phyloP scores from a whole-genome alignment of 1,140 invertebrate species.

The Drosophila grimshawi region DNA sequence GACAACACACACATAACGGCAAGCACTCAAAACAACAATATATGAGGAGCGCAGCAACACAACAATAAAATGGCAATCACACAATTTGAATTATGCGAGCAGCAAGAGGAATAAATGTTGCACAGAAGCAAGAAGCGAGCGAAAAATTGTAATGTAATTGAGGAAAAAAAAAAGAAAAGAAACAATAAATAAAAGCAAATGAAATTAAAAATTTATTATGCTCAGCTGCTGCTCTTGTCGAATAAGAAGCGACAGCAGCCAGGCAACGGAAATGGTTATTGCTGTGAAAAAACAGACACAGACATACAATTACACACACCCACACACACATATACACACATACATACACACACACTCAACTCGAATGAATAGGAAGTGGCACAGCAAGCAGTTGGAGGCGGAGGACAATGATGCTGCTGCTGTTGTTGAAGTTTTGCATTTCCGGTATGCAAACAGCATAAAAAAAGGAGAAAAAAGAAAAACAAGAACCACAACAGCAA shows the following conservation, averaged over 20 bases:
- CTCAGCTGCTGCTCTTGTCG: conserved; percentile 50
- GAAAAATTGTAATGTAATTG: conserved; percentile 72
- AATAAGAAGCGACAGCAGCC: conserved; percentile 26
- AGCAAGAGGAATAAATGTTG: conserved; percentile 15
- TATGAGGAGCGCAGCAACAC: conserved; percentile 37
- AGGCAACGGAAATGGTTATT: conserved; percentile 73
- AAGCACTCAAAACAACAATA: conserved; percentile 57
- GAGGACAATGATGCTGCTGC: conserved; percentile 36
- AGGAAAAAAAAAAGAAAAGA: conserved; percentile 46
- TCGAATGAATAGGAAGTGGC: conserved; percentile 13
- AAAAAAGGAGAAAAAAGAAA: neutral
- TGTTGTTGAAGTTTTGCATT: conserved; percentile 78
- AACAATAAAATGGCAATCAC: conserved; percentile 38
- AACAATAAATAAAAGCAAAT: conserved; percentile 62
- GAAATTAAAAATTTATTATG: conserved; percentile 79
- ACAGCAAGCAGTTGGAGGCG: neutral
- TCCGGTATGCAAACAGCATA: conserved; percentile 72
- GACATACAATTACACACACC: conserved; percentile 23
- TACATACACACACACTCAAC: conserved; percentile 19
- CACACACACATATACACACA: conserved; percentile 21
- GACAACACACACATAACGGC: conserved; percentile 17
- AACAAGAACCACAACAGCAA: conserved; percentile 10
- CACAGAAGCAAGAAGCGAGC: neutral
- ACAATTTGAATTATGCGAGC: conserved; percentile 58
- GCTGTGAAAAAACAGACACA: conserved; percentile 68